Base-by-base conservation (phyloP, 1,140 invertebrate species). In the Goniozus legneri region DNA sequence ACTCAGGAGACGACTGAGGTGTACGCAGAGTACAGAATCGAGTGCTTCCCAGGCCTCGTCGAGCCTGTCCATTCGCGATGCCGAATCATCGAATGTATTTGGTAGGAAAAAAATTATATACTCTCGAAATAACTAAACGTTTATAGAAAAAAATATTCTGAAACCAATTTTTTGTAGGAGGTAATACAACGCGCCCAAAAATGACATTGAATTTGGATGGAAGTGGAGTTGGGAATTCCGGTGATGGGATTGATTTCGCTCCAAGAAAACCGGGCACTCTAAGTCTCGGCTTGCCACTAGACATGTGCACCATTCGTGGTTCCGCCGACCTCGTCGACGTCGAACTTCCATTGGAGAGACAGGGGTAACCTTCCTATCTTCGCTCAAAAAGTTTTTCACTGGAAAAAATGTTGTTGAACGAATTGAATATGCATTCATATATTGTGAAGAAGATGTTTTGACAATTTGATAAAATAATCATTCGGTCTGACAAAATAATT, bases 281-380 rank as follows among this genome's bases (percentile, higher is more conserved):
- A 73, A 61, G 81, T 80, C 64, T 78, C 79, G 65, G 84, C 65
- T 73, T 84, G 44, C 81, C 84, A 56, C 69, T 82, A 35, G 71
- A 79, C 46, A 73, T 82, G 59, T 81, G 77, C 56, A 76, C 81
- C 13, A 73, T 76, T 22, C 74, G 76, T 32, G 64, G 65, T 39
- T 80, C 81, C 10, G 79, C 83, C 18, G 87, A 91, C 64, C 79
- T 85, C 10, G 84, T 93, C 44, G 89, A 94, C 69, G 82, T 87
- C 2, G 80, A 84, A 50, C 77, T 92, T 55, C 88, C 89, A 34
- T 76, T 94, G 41, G 88, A 92, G 69, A 84, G 88, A 67, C 91
- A 94, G 79, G 87, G 87, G 91, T 92, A 75, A 71, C 79, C n/a
- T n/a, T n/a, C n/a, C n/a, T n/a, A n/a, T n/a, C n/a, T 27, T 27